These are phyloP conservation scores for Entomyzon cyanotis DNA, from an alignment of 2,113 vertebrate species.

Conservation along the genomic window DNA sequence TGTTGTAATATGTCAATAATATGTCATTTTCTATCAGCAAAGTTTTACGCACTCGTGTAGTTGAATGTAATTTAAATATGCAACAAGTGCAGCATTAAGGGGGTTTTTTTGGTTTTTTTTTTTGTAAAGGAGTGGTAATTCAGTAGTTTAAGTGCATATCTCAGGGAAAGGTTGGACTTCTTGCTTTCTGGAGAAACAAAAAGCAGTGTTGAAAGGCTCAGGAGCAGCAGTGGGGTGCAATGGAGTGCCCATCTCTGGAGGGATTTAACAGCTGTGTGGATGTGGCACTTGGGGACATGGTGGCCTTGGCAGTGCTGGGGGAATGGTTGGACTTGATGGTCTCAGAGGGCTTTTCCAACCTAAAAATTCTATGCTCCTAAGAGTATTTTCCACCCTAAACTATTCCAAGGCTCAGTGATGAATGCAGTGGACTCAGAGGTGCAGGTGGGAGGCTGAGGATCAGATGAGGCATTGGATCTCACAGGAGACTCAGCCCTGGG, in stretches of 20 bases:
- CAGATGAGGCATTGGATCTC: neutral
- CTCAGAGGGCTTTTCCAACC: neutral
- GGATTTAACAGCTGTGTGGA: neutral
- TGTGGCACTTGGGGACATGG: neutral
- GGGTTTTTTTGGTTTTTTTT: too few relatives aligned
- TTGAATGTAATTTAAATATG: neutral
- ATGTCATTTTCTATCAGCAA: neutral
- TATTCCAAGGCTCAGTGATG: neutral
- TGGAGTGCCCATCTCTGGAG: accelerated
- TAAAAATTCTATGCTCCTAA: neutral
- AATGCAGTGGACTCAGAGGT: accelerated
- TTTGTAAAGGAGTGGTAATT: neutral
- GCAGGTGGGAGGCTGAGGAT: neutral
- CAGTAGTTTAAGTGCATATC: neutral
- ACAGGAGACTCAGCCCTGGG: neutral
- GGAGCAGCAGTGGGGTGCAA: neutral
- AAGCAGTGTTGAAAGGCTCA: neutral
- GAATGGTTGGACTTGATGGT: neutral
- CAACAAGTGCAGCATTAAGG: neutral
- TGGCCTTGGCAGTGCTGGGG: neutral
- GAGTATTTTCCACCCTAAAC: neutral
- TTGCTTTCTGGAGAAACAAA: neutral
- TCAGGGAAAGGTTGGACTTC: neutral
- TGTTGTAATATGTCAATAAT: neutral
- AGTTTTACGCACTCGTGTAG: neutral